A percentile compares a stretch with the other conserved stretches of the same genome.
These are phyloP conservation scores for Ormyrus pomaceus DNA, from an alignment of 2,888 invertebrate genomes.

Conservation along the genomic window DNA sequence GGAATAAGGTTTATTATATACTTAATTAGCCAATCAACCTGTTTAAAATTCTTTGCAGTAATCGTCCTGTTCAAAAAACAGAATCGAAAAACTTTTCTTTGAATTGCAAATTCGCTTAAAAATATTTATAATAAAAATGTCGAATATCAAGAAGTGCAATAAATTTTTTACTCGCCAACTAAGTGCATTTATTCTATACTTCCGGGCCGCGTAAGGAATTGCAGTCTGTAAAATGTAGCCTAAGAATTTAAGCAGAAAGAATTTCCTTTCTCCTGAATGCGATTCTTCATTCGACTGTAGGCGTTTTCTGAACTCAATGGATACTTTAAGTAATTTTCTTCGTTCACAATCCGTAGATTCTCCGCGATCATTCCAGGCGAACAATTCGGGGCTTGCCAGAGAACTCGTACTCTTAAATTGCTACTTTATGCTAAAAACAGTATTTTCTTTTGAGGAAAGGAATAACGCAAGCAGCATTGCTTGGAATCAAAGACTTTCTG, in stretches of 20 bases:
- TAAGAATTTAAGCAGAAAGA: conserved; percentile 1
- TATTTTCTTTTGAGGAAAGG: not conserved
- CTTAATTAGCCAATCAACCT: conserved; percentile 1
- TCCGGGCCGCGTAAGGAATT: conserved; percentile 17
- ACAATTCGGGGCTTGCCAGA: not conserved
- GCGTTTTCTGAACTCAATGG: not conserved
- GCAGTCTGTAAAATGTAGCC: not conserved
- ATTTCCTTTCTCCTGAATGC: conserved; percentile 19
- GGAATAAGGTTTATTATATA: conserved; percentile 44
- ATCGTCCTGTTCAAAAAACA: no score
- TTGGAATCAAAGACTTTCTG: no score
- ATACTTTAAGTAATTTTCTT: conserved; percentile 2
- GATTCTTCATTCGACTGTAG: not conserved
- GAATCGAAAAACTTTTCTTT: no score
- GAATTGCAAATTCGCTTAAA: no score
- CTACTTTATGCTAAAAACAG: no score
- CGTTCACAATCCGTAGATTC: conserved; percentile 9
- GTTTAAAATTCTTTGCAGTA: no score
- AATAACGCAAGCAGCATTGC: not conserved
- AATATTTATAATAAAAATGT: no score
- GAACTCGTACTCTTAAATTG: no score
- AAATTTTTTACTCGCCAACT: not conserved
- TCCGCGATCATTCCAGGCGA: not conserved
- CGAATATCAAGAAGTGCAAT: no score
- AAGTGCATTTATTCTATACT: not conserved